Conservation (phyloP, 2,797 vertebrate species). For the Vespertilio murinus region DNA sequence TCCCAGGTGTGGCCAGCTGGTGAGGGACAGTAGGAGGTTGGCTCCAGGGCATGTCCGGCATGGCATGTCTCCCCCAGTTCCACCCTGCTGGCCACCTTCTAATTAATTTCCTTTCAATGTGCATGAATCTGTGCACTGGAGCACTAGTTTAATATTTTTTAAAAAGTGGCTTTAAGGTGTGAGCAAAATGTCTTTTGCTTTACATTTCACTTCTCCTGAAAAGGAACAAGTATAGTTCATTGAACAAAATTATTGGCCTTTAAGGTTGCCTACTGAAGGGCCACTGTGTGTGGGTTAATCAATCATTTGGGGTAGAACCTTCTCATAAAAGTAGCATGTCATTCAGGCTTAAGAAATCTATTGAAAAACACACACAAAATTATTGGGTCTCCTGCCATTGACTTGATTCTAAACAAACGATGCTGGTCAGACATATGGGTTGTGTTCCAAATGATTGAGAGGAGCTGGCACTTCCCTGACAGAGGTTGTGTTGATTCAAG, state of each 20-base stretch:
- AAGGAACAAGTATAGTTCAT: background rate
- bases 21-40: too few relatives aligned
- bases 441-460: background rate
- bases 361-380: background rate
- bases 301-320: background rate
- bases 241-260: background rate
- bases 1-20: too few relatives aligned
- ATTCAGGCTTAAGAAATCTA: background rate
- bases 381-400: background rate
- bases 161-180: background rate
- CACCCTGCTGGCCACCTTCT: too few relatives aligned
- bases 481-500: background rate
- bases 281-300: background rate
- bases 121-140: too few relatives aligned
- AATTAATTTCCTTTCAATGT: too few relatives aligned
- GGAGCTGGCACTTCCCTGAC: background rate
- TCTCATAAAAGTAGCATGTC: background rate
- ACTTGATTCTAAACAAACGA: conserved; percentile 24
- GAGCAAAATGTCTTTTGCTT: background rate
- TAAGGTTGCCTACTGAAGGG: background rate
- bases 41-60: too few relatives aligned
- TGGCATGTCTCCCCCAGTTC: too few relatives aligned
- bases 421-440: background rate
- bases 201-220: background rate
- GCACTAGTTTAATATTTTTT: background rate